Conservation (phyloP, 23 tunicate species). For the Phallusia fumigata region DNA sequence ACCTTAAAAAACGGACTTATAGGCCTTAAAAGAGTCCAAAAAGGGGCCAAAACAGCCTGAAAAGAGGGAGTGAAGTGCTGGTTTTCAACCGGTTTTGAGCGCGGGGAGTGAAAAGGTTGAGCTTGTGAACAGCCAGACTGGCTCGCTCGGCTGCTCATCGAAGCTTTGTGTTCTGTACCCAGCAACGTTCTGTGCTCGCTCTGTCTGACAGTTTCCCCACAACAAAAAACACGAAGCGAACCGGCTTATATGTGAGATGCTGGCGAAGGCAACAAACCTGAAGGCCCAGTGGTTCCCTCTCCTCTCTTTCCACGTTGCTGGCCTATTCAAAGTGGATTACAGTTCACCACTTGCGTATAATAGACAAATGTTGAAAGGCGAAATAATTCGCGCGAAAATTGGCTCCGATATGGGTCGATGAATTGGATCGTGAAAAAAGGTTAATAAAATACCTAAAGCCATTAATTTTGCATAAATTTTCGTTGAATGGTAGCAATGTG, state of each 20-base stretch:
- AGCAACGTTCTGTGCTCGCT: conserved; percentile 1
- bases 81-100: conserved; percentile 26
- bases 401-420: no score
- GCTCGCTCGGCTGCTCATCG: conserved; percentile 29
- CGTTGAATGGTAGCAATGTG: no score
- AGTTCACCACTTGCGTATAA: background rate
- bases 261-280: background rate
- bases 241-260: background rate
- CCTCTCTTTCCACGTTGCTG: background rate
- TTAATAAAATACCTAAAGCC: no score
- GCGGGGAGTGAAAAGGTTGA: conserved; percentile 40
- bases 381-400: background rate
- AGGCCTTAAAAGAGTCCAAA: background rate
- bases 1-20: background rate
- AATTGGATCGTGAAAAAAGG: no score
- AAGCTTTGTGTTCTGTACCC: background rate
- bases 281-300: no score
- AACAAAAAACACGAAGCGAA: conserved; percentile 43
- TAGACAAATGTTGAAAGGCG: background rate
- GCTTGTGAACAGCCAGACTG: conserved; percentile 57
- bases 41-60: conserved; percentile 7
- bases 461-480: no score
- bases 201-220: conserved; percentile 60
- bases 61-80: conserved; percentile 54
- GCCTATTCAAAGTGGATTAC: conserved; percentile 10